These are phyloP conservation scores for Meriones unguiculatus DNA, from an alignment of 2,113 vertebrate genomes.

Conservation along the genomic window DNA sequence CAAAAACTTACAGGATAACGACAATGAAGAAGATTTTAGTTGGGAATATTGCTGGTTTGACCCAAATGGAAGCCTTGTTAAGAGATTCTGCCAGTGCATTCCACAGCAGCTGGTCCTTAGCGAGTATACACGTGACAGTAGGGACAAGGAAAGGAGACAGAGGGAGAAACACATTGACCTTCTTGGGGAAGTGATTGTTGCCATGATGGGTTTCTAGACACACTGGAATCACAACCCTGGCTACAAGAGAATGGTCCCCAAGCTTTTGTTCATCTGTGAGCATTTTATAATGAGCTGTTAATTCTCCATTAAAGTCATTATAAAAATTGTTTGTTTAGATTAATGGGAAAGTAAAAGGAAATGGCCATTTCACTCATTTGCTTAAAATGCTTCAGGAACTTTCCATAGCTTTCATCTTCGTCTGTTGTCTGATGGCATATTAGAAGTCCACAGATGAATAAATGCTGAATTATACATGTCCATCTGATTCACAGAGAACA, in stretches of 20 bases:
- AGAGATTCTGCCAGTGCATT: background rate
- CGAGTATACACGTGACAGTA: background rate
- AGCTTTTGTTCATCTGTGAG: background rate
- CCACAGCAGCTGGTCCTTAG: background rate
- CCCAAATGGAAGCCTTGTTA: background rate
- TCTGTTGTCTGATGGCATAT: background rate
- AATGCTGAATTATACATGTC: background rate
- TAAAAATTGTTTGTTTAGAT: background rate
- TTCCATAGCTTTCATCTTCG: background rate
- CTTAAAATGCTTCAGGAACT: background rate
- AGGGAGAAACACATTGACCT: background rate
- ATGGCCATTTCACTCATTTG: background rate
- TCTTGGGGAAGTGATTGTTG: background rate
- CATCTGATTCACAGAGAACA: background rate
- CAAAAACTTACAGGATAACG: too few species aligned
- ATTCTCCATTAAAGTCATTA: background rate
- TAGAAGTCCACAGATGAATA: background rate
- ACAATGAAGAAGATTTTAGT: background rate
- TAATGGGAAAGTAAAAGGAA: conserved; percentile 1
- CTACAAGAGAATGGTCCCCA: rapidly evolving
- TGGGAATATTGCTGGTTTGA: background rate
- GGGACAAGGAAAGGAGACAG: background rate
- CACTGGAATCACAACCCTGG: background rate
- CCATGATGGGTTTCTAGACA: background rate
- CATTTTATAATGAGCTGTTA: background rate